Evolutionary conservation across 2,888 invertebrate species (phyloP).

Genomic region (Fissipunctia ypsillon): DNA sequence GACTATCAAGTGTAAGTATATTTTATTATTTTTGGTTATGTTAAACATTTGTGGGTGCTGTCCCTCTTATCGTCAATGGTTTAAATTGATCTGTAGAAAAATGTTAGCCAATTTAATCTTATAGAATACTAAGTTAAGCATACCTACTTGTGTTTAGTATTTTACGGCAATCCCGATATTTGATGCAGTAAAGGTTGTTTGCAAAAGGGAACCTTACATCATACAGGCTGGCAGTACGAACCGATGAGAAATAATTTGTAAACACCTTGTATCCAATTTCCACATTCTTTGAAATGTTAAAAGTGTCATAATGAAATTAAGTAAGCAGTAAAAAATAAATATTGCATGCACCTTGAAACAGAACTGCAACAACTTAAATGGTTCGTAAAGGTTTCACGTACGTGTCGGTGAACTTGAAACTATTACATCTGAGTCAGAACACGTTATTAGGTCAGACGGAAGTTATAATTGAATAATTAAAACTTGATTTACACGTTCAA

Average conservation of each 20-base stretch:
- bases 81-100: not conserved
- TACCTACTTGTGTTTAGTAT: not conserved
- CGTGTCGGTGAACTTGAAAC: constrained; percentile 42
- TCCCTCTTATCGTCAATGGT: not conserved
- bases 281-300: not conserved
- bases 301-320: not conserved
- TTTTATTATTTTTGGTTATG: not conserved
- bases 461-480: constrained; percentile 37
- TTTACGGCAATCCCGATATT: not conserved
- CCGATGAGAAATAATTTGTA: not conserved
- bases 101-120: no score
- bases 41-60: not conserved
- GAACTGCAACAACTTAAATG: constrained; percentile 1
- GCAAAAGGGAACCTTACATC: no score
- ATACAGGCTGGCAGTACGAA: no score
- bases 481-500: constrained; percentile 16
- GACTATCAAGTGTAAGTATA: constrained; percentile 96
- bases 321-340: not conserved
- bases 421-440: constrained; percentile 41
- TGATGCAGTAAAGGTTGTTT: no score
- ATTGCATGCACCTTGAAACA: not conserved
- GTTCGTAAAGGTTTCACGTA: constrained; percentile 34
- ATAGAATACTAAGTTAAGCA: not conserved
- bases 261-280: not conserved
- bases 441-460: constrained; percentile 48